Evolutionary conservation across 2,888 invertebrate species (phyloP), one percentile per base, ranked within the genome.

Genomic region (Cordilura impudica): DNA sequence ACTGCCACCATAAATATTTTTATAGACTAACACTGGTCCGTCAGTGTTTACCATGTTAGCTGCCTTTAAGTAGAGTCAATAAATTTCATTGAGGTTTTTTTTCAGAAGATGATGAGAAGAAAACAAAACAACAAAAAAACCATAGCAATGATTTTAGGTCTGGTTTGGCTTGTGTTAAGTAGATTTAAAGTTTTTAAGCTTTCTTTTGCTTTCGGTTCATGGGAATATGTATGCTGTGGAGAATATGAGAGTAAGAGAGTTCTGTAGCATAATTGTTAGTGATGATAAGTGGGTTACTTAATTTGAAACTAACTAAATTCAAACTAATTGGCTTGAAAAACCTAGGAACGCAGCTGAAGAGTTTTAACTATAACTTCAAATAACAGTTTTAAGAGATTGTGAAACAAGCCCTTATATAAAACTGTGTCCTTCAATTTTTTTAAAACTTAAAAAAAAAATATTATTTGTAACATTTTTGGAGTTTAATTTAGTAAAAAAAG

Each of bases 171-270:
- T 5, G 3, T 10, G 4, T 1, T 35, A 35, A 35, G 63, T 63
- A 49, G 63, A 76, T 14, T 49, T 70, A 14, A 76, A 63, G 61
- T 69, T 61, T 16, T 12, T 14, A 21, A 74, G 74, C 74, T 74
- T 74, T 29, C 35, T 58, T 26, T 45, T 39, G 35, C n/a, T 39
- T 26, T 31, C 4, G n/a, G n/a, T n/a, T n/a, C 4, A 39, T n/a
- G 35, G n/a, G 35, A 39, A 8, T 39, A n/a, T 39, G 26, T 26
- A n/a, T 39, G 12, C 4, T 39, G 12, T 39, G 35, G 4, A n/a
- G 4, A n/a, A n/a, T 14, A 35, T 43, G 39, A 39, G 19, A 29
- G 6, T 14, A 31, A 12, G 65, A 49, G 51, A 65, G 31, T 26
- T 12, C 1, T 2, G 6, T 0, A 43, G 4, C 5, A 43, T n/a